Evolutionary conservation across 2,888 invertebrate genomes (phyloP).

Genomic region (Microplitis deprimator): DNA sequence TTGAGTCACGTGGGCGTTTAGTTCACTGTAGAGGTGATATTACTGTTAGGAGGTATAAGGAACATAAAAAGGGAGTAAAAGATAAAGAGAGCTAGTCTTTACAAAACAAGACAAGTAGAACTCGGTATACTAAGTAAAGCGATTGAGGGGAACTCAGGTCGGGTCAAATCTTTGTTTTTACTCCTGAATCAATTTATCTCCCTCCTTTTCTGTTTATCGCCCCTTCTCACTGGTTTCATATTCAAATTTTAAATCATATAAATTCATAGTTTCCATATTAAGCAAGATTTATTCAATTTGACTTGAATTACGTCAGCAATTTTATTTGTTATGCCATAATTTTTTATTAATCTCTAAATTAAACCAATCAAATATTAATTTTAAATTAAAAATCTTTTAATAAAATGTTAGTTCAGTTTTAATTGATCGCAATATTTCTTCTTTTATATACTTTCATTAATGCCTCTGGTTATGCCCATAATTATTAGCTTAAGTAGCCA

Average conservation of each 20-base stretch:
- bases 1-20: constrained; percentile 58
- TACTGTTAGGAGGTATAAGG: background rate
- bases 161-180: constrained; percentile 23
- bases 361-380: background rate
- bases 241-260: background rate
- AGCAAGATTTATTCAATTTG: background rate
- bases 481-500: constrained; percentile 7
- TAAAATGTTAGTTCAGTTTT: background rate
- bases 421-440: background rate
- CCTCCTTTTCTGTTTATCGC: background rate
- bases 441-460: background rate
- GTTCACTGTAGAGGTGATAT: constrained; percentile 58
- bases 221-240: background rate
- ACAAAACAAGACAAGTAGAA: constrained; percentile 7
- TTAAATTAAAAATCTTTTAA: background rate
- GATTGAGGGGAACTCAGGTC: constrained; percentile 18
- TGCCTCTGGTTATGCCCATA: background rate
- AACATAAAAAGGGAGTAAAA: constrained; percentile 14
- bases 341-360: constrained; percentile 6
- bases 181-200: constrained; percentile 22
- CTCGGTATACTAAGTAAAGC: background rate
- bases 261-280: background rate
- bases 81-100: constrained; percentile 5
- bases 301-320: background rate
- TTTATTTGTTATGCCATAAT: background rate